Percentiles rank a stretch among this genome's conserved stretches.
phyloP scores from a whole-genome alignment of 2,797 vertebrate genomes.

The Phoeniculus purpureus region DNA sequence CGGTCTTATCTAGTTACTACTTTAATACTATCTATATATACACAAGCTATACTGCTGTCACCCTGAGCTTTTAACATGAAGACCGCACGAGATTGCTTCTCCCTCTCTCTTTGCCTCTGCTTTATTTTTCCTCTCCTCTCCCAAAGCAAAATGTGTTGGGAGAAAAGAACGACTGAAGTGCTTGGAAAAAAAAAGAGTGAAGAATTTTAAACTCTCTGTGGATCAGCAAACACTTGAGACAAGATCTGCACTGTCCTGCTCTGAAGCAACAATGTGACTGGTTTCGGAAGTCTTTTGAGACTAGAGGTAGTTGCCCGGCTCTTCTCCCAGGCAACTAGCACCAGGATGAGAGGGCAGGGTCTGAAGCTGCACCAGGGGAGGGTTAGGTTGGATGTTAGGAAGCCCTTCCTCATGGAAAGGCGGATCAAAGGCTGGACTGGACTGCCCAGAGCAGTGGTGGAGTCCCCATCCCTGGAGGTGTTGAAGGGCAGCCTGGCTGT shows the following conservation, averaged over 20 bases:
- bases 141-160: background rate
- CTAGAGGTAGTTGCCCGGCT: too few species aligned
- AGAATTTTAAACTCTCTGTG: background rate
- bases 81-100: background rate
- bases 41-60: background rate
- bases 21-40: too few species aligned
- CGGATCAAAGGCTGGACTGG: too few species aligned
- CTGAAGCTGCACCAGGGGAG: too few species aligned
- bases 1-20: background rate
- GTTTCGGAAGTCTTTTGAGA: background rate
- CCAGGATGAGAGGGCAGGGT: too few species aligned
- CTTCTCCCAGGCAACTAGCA: too few species aligned
- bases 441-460: too few species aligned
- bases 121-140: background rate
- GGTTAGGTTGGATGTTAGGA: too few species aligned
- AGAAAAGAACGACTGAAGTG: background rate
- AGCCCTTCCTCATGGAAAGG: too few species aligned
- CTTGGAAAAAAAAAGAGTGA: too few species aligned
- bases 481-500: too few species aligned
- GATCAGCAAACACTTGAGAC: background rate
- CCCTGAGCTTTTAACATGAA: background rate
- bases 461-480: too few species aligned
- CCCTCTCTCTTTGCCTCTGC: background rate
- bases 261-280: background rate
- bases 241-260: background rate